Conservation (phyloP, 2,113 vertebrate genomes). For the Saccopteryx bilineata region DNA sequence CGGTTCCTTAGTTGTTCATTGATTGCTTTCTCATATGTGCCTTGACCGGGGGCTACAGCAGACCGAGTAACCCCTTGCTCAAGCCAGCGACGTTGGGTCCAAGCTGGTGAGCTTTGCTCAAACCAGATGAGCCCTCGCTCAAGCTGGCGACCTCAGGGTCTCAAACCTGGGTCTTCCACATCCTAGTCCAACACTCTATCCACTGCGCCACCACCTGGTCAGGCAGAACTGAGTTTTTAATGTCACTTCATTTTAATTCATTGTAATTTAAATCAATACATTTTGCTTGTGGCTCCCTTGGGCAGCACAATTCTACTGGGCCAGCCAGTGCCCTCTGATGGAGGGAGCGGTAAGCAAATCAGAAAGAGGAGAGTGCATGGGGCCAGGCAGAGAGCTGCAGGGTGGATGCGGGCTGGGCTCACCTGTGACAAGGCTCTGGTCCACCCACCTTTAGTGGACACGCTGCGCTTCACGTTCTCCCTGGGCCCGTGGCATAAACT, state of each 20-base stretch:
- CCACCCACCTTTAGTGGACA: no score
- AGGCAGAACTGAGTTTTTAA: background rate
- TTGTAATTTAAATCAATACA: background rate
- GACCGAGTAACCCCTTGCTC: no score
- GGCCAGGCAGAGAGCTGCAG: background rate
- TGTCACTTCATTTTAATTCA: background rate
- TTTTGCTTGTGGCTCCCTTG: background rate
- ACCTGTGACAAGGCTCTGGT: background rate
- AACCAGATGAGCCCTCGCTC: no score
- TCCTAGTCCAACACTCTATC: no score
- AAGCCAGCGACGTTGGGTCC: no score
- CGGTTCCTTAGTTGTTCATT: no score
- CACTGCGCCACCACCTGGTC: no score
- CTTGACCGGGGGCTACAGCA: no score
- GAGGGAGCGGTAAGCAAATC: background rate
- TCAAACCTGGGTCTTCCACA: no score
- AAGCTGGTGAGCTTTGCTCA: no score
- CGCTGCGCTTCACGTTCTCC: background rate
- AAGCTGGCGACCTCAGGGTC: no score
- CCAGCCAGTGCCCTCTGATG: background rate
- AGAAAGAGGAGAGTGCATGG: background rate
- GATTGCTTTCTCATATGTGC: no score
- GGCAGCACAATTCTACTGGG: background rate
- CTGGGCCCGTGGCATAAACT: background rate
- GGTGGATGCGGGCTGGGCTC: accelerated